A percentile compares a stretch with the other conserved stretches of the same genome.
Evolutionary conservation across 2,888 invertebrate genomes (phyloP).

Genomic region (Agrochola macilenta): DNA sequence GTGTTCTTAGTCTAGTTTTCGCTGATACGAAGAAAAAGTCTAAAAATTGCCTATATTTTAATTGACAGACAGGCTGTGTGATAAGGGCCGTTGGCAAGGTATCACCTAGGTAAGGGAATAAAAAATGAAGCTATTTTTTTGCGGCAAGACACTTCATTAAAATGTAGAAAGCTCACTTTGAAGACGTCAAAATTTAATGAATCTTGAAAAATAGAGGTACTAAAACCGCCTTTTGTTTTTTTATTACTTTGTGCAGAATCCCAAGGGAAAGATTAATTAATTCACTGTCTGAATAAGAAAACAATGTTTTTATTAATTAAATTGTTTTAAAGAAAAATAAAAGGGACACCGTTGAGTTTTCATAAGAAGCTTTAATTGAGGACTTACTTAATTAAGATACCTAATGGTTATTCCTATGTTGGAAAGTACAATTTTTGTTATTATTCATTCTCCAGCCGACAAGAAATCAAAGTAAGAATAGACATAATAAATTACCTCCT

Average conservation of each 20-base stretch:
- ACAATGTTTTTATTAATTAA: constrained; percentile 24
- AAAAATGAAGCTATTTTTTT: constrained; percentile 6
- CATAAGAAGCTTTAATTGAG: background rate
- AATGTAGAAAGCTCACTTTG: constrained; percentile 20
- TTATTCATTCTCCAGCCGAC: background rate
- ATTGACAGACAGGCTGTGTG: background rate
- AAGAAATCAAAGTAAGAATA: background rate
- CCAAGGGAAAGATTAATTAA: constrained; percentile 29
- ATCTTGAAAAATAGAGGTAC: constrained; percentile 42
- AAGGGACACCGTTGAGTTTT: background rate
- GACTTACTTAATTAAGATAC: background rate
- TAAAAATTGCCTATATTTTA: background rate
- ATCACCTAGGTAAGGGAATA: background rate
- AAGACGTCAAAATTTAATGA: constrained; percentile 36
- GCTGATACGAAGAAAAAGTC: no score
- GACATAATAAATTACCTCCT: background rate
- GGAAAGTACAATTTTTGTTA: background rate
- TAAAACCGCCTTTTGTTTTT: constrained; percentile 26
- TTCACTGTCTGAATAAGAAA: constrained; percentile 29
- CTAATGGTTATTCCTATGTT: background rate
- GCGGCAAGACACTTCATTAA: constrained; percentile 26
- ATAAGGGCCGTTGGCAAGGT: background rate
- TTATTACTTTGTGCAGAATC: constrained; percentile 13
- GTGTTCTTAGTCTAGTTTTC: no score
- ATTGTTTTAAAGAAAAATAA: constrained; percentile 22